Evolutionary conservation across 2,888 invertebrate genomes (phyloP), one percentile per base, ranked within the genome.

Genomic region (Dryadula phaetusa): DNA sequence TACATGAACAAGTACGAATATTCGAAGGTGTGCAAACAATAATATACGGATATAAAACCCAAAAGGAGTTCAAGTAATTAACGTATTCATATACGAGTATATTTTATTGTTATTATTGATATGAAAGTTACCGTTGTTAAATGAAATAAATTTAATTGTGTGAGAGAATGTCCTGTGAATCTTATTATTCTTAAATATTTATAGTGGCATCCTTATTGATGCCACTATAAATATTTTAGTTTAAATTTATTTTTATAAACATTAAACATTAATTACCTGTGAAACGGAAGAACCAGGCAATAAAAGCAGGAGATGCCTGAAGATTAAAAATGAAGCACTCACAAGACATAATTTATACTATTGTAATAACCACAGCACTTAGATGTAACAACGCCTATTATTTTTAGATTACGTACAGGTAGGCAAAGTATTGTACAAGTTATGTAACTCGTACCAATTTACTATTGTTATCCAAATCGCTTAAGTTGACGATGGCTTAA

Each of bases 361-460:
- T 53, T 20, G 44, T 22, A 56, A 56, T 54, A 44, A 54, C 25
- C 22, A 7, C 32, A 22, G 54, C 34, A 64, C 54, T 54, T 46
- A 64, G 22, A 16, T 46, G 46, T 64, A 62, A 64, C 54, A 34
- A 32, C 44, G 16, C 25, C 46, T 54, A 64, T 64, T 46, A 64
- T 64, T 54, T 56, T 54, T 53, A 64, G 34, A 64, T 64, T 64
- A 54, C 54, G 34, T 44, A 32, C 14, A 52, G 16, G n/a, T 40
- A 52, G 32, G 54, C 22, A 28, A 46, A 54, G 44, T 46, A 46
- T 54, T 25, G n/a, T 16, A 28, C 28, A 28, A 16, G 10, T 52
- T 28, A 28, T 52, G 16, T 28, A 52, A 52, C 16, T 16, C 0
- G n/a, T 28, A 8, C n/a, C 28, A 8, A 28, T 16, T 52, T 8